Conservation (phyloP, 2,113 vertebrate genomes). For the Pelecanoides urinatrix region DNA sequence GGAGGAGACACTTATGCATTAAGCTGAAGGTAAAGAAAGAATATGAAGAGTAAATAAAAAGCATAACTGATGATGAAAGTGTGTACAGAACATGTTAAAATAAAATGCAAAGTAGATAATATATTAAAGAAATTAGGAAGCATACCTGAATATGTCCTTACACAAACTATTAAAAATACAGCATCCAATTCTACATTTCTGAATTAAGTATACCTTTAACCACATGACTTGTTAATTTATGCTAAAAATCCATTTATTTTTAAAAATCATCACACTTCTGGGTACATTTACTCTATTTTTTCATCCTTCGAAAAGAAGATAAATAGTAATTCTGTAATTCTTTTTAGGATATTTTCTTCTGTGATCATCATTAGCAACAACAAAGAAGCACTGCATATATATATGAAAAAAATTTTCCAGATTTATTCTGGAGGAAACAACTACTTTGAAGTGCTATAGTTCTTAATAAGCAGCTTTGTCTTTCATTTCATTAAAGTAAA, state of each 20-base stretch:
- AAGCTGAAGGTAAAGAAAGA: neutral
- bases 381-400: neutral
- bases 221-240: neutral
- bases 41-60: neutral
- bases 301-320: neutral
- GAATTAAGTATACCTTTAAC: neutral
- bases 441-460: neutral
- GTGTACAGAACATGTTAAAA: neutral
- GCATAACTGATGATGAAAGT: neutral
- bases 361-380: neutral
- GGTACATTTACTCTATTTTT: neutral
- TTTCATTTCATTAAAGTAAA: neutral
- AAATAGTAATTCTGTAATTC: neutral
- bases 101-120: neutral
- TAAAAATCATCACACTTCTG: neutral
- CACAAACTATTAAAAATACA: neutral
- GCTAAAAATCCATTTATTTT: neutral
- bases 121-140: neutral
- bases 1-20: accelerated
- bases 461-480: constrained; percentile 10
- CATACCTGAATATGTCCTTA: neutral
- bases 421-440: constrained; percentile 4
- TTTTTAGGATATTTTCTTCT: neutral
- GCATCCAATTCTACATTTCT: neutral
- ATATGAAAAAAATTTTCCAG: neutral